Conservation (phyloP, 1,140 invertebrate genomes). For the Wasmannia auropunctata region DNA sequence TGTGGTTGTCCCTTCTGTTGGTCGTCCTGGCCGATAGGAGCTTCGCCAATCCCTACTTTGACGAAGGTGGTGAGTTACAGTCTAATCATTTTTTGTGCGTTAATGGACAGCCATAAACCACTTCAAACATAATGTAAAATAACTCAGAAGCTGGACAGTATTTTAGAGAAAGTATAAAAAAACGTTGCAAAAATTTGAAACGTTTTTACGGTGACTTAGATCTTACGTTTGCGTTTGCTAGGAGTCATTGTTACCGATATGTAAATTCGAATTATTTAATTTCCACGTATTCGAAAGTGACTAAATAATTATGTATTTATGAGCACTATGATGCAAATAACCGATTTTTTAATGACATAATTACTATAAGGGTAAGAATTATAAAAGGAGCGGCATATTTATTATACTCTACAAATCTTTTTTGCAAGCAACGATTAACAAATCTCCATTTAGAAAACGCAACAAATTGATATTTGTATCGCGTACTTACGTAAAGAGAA, state of each 20-base stretch:
- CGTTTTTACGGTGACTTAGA: not conserved
- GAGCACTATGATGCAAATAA: not conserved
- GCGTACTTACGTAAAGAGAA: not conserved
- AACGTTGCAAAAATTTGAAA: not conserved
- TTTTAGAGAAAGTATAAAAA: not conserved
- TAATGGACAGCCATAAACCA: not conserved
- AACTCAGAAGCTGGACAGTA: too few relatives aligned
- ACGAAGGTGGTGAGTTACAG: constrained; percentile 76
- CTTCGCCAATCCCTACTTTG: constrained; percentile 74
- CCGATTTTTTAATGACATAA: not conserved
- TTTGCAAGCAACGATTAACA: not conserved
- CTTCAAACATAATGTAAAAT: not conserved
- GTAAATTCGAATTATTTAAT: not conserved
- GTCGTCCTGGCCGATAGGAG: constrained; percentile 68
- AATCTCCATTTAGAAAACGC: not conserved
- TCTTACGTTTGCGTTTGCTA: not conserved
- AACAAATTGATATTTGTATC: not conserved
- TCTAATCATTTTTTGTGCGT: not conserved
- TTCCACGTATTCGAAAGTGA: not conserved
- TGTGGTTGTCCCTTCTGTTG: constrained; percentile 71
- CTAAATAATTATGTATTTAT: not conserved
- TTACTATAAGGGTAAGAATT: not conserved
- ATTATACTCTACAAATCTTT: not conserved
- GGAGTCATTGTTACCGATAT: not conserved
- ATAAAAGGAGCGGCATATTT: not conserved